Conservation (phyloP, 2,113 vertebrate species). For the Chamaea fasciata region DNA sequence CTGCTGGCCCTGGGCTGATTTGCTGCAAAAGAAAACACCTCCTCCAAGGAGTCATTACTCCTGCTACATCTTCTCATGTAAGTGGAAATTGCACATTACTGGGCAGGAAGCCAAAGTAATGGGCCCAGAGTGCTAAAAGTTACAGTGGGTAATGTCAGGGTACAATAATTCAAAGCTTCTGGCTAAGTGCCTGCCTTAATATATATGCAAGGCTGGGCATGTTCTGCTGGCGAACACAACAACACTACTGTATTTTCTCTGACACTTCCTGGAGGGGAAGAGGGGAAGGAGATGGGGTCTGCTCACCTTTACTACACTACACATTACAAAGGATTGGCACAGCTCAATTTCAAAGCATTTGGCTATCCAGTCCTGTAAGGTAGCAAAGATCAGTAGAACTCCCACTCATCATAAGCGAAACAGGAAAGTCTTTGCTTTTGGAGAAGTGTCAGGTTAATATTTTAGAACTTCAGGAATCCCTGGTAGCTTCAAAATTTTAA, state of each 20-base stretch:
- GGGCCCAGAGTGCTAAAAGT: conserved; percentile 59
- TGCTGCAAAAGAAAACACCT: conserved; percentile 48
- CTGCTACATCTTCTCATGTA: conserved; percentile 60
- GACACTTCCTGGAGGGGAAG: neutral
- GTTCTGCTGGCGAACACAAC: conserved; percentile 54
- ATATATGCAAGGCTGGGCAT: conserved; percentile 51
- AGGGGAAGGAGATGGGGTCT: neutral
- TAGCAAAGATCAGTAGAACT: neutral
- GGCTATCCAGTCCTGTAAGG: neutral
- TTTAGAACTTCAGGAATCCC: neutral
- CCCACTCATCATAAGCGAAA: neutral
- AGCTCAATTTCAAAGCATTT: neutral
- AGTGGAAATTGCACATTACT: conserved; percentile 63
- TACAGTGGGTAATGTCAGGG: conserved; percentile 64
- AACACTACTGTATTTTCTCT: conserved; percentile 21
- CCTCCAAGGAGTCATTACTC: conserved; percentile 49
- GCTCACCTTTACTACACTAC: neutral
- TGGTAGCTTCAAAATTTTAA: neutral
- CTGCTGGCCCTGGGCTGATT: conserved; percentile 54
- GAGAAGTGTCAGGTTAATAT: neutral
- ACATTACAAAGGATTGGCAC: neutral
- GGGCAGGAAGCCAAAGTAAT: conserved; percentile 62
- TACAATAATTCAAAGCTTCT: conserved; percentile 58
- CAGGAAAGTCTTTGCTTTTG: neutral
- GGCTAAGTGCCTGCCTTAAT: conserved; percentile 46